These are phyloP conservation scores for Saturnia pavonia DNA, from an alignment of 2,888 invertebrate species.

Conservation along the genomic window DNA sequence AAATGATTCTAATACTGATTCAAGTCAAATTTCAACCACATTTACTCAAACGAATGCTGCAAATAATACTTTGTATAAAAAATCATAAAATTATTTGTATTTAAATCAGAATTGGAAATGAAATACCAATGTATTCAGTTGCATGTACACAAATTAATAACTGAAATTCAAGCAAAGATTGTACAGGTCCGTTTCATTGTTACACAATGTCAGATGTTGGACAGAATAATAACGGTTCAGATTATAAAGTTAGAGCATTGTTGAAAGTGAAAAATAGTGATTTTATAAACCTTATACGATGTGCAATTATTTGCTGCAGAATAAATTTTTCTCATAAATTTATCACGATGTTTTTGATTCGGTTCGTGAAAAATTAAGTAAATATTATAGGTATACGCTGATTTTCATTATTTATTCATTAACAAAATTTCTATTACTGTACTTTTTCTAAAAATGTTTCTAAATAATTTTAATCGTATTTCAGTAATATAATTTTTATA, in stretches of 20 bases:
- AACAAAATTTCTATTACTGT: too few relatives aligned
- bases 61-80: too few relatives aligned
- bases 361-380: neutral
- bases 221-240: constrained; percentile 44
- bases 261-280: constrained; percentile 46
- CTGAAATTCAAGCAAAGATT: constrained; percentile 58
- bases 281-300: constrained; percentile 40
- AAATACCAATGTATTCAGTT: neutral
- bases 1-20: too few relatives aligned
- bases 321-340: constrained; percentile 48
- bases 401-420: too few relatives aligned
- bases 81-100: too few relatives aligned
- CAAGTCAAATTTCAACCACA: too few relatives aligned
- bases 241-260: constrained; percentile 33
- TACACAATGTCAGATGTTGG: constrained; percentile 48
- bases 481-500: too few relatives aligned
- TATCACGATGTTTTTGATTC: constrained; percentile 38
- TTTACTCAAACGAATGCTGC: too few relatives aligned
- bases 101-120: neutral
- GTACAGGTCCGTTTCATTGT: constrained; percentile 55
- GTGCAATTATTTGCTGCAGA: constrained; percentile 45
- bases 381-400: neutral
- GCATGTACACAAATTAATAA: constrained; percentile 49
- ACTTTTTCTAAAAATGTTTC: neutral
- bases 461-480: too few relatives aligned